Percentiles rank a stretch among this genome's conserved stretches.
Evolutionary conservation across 2,888 invertebrate species (phyloP).

Genomic region (Ormia ochracea): DNA sequence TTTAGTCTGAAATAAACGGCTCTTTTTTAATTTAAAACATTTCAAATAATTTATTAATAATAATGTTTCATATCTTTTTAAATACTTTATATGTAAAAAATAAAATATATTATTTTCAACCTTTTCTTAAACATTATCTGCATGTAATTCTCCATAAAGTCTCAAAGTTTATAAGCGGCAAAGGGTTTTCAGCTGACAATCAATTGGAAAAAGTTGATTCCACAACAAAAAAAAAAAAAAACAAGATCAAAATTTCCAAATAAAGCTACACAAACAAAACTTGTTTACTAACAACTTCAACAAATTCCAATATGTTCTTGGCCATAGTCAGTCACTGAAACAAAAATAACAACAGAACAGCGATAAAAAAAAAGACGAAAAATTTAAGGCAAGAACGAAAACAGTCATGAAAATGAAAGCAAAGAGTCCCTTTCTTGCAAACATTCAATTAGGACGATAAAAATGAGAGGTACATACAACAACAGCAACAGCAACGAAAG

Average conservation of each 20-base stretch:
- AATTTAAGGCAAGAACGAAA: conserved; percentile 14
- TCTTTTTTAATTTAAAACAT: too few species aligned
- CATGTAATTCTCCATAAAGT: conserved; percentile 16
- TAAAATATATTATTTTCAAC: background rate
- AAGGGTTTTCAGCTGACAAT: conserved; percentile 43
- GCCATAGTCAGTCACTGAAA: background rate
- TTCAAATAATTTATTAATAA: too few species aligned
- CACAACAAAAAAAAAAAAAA: too few species aligned
- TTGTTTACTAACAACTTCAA: conserved; percentile 35
- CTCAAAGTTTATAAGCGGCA: conserved; percentile 15
- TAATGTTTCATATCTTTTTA: background rate
- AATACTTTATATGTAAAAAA: background rate
- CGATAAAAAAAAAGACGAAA: background rate
- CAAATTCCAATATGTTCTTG: conserved; percentile 47
- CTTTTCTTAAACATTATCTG: background rate
- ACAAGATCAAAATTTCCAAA: conserved; percentile 12
- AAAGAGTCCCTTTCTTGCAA: conserved; percentile 57
- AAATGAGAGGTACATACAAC: conserved; percentile 35
- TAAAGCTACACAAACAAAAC: conserved; percentile 4
- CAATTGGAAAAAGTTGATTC: conserved; percentile 6
- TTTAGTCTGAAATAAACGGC: too few species aligned
- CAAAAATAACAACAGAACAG: background rate
- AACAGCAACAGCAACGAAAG: conserved; percentile 49
- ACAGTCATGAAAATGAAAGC: conserved; percentile 59
- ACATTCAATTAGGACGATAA: conserved; percentile 55